phyloP scores from a whole-genome alignment of 2,113 vertebrate species.

The Lanius ludovicianus region DNA sequence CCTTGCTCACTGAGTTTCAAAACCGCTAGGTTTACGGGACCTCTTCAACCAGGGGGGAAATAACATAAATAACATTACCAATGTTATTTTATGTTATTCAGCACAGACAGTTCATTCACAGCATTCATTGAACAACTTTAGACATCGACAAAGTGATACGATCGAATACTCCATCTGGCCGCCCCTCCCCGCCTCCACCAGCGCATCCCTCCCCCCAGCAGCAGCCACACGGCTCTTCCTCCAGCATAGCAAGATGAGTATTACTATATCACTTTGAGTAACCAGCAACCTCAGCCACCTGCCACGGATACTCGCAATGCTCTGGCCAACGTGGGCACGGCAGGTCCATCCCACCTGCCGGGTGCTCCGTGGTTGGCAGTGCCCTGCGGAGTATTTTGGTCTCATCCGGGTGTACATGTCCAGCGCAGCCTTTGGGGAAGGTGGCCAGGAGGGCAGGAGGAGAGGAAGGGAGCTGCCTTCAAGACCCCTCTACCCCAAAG shows the following conservation, averaged over 20 bases:
- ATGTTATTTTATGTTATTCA: conserved; percentile 99
- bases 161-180: conserved; percentile 92
- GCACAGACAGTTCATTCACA: conserved; percentile 86
- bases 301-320: conserved; percentile 64
- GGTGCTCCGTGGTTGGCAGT: conserved; percentile 50
- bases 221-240: conserved; percentile 74
- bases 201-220: conserved; percentile 76
- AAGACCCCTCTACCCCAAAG: conserved; percentile 26
- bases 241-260: conserved; percentile 91
- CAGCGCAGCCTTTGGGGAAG: conserved; percentile 37
- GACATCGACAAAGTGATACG: conserved; percentile 92
- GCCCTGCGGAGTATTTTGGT: conserved; percentile 64
- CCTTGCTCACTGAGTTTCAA: conserved; percentile 99
- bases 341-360: conserved; percentile 59
- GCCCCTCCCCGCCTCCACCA: conserved; percentile 72
- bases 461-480: conserved; percentile 27
- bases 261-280: conserved; percentile 97
- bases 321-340: conserved; percentile 56
- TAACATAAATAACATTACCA: conserved; percentile 99
- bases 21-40: conserved; percentile 99
- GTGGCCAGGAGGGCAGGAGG: not conserved
- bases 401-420: not conserved
- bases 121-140: conserved; percentile 83
- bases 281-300: conserved; percentile 89
- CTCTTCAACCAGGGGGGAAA: conserved; percentile 97